Evolutionary conservation across 1,140 invertebrate genomes (phyloP), one percentile per base, ranked within the genome.

Genomic region (Stenopsyche tienmushanensis): DNA sequence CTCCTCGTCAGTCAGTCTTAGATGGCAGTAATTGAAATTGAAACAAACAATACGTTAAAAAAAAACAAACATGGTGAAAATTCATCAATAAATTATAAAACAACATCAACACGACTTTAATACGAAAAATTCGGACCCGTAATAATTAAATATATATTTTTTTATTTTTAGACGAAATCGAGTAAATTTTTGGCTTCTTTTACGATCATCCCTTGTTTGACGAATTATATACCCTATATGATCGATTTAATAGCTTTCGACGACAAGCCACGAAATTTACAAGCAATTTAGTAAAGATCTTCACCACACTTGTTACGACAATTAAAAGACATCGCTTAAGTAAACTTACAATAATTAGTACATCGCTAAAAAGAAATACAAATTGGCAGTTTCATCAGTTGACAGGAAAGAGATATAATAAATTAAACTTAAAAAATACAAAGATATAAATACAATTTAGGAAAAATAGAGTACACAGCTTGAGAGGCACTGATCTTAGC

Each of bases 11-110:
- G 42, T 60, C 57, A 60, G 57, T 60, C 57, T 60, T 60, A 60
- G 57, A 60, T 60, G 57, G 57, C 57, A 60, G 57, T 60, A 60
- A 60, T 60, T 60, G 57, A 60, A 34, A 60, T 42, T 49, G 57
- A 60, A 47, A 60, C 44, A 60, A 60, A 60, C 57, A 60, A 57
- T 60, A 60, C 41, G 17, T 42, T 23, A 50, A 26, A 60, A 60
- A 26, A 47, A 60, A 47, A 60, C 57, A 60, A 60, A 60, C 42
- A 47, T 60, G 57, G 57, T 60, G 57, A 47, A 60, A 60, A 21
- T 41, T 57, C 54, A 42, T 60, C 15, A 26, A 47, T 47, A 47
- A 47, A 47, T 47, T 8, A 8, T 15, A 47, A n/a, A n/a, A 47
- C 18, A 47, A 15, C 44, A 47, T 15, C 44, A 18, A 13, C 17